Conservation (phyloP, 2,888 invertebrate species). For the Catonia carolina region DNA sequence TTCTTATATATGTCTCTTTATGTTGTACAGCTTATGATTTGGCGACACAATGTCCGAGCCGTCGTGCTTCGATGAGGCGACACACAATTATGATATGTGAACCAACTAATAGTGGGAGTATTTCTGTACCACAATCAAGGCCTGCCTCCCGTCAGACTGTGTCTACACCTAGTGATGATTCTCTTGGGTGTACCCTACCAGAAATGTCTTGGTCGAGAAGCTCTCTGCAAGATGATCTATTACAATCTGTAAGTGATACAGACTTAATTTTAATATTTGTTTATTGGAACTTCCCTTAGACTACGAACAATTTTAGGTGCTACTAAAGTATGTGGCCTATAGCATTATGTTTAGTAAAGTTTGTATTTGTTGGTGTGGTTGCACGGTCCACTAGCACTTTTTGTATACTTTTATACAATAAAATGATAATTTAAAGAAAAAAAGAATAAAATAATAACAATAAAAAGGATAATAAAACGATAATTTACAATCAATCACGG, state of each 20-base stretch:
- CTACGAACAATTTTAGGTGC: too few species aligned
- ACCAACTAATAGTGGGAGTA: conserved; percentile 38
- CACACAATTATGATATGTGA: conserved; percentile 60
- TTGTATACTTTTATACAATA: too few species aligned
- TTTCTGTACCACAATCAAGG: conserved; percentile 54
- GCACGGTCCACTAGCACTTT: too few species aligned
- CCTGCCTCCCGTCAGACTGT: conserved; percentile 35
- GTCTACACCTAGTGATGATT: conserved; percentile 42
- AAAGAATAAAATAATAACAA: too few species aligned
- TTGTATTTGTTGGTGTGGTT: too few species aligned
- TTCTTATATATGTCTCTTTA: neutral
- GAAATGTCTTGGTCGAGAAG: conserved; percentile 58
- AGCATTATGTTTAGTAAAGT: too few species aligned
- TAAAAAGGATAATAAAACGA: too few species aligned
- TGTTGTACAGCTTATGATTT: conserved; percentile 63
- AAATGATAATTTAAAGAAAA: too few species aligned
- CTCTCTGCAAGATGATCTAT: conserved; percentile 60
- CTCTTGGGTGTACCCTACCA: conserved; percentile 48
- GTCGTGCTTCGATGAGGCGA: conserved; percentile 59
- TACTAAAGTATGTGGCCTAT: too few species aligned
- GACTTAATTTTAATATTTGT: too few species aligned
- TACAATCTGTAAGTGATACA: conserved; percentile 56
- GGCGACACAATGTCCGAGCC: conserved; percentile 71
- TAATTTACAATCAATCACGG: too few species aligned
- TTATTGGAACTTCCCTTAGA: too few species aligned